phyloP scores from a whole-genome alignment of 2,113 vertebrate species.

The Anolis sagrei region DNA sequence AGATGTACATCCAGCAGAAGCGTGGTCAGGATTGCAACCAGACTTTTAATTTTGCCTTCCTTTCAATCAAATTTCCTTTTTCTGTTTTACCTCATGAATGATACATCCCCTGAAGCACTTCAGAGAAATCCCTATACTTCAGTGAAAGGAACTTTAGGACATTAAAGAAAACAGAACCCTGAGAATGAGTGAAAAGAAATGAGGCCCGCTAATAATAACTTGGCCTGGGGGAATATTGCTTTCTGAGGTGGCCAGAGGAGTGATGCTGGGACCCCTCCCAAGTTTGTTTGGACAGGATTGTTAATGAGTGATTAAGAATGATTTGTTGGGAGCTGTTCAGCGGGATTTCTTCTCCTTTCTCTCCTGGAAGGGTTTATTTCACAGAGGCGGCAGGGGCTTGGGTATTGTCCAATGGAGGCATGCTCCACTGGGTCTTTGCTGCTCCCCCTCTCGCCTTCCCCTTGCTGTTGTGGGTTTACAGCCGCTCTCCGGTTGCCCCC shows the following conservation, averaged over 20 bases:
- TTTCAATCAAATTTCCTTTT: neutral
- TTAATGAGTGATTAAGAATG: conserved; percentile 20
- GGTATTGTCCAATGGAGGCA: conserved; percentile 74
- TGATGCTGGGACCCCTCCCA: conserved; percentile 1
- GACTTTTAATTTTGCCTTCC: neutral
- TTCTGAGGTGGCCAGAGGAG: conserved; percentile 22
- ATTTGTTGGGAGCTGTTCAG: conserved; percentile 55
- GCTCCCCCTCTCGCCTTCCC: conserved; percentile 57
- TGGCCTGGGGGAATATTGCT: neutral
- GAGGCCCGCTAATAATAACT: neutral
- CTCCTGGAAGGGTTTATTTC: conserved; percentile 78
- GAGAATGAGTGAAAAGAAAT: neutral
- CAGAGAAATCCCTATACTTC: neutral
- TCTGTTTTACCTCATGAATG: neutral
- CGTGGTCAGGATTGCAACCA: neutral
- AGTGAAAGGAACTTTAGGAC: neutral
- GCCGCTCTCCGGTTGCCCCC: conserved; percentile 78
- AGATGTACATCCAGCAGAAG: neutral
- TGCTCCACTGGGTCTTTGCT: conserved; percentile 74
- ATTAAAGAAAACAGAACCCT: neutral
- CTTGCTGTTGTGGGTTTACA: conserved; percentile 76
- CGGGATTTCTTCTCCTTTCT: conserved; percentile 49
- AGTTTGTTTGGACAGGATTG: conserved; percentile 38
- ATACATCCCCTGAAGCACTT: neutral
- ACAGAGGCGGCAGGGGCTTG: conserved; percentile 77